A percentile compares a stretch with the other conserved stretches of the same genome.
Conservation (phyloP, 2,888 invertebrate species). For the Agrochola macilenta region DNA sequence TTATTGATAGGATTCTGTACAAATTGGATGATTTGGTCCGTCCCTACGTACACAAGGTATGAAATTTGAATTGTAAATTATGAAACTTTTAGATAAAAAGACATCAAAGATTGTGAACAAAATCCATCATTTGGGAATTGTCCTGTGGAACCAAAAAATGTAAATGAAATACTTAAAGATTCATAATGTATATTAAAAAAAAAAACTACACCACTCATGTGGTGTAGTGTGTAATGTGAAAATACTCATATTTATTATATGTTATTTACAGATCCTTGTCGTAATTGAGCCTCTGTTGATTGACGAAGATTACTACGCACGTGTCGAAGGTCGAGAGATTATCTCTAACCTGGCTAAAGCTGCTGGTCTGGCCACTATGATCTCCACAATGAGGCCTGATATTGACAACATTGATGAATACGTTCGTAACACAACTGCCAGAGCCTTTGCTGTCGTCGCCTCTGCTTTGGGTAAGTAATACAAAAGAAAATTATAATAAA, state of each 20-base stretch:
- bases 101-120: neutral
- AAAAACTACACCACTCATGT: too few relatives aligned
- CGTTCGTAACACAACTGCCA: slow-evolving; percentile 99
- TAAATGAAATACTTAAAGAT: neutral
- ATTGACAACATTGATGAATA: slow-evolving; percentile 99
- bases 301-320: slow-evolving; percentile 99
- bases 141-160: neutral
- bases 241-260: neutral
- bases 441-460: slow-evolving; percentile 99
- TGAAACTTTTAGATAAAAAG: neutral
- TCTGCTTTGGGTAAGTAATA: slow-evolving; percentile 95
- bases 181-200: too few relatives aligned
- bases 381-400: slow-evolving; percentile 99
- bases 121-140: neutral
- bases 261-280: slow-evolving; percentile 94
- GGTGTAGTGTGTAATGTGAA: neutral
- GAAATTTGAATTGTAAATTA: slow-evolving; percentile 31
- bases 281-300: slow-evolving; percentile 99
- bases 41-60: slow-evolving; percentile 99
- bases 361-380: slow-evolving; percentile 99
- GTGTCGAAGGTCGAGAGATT: slow-evolving; percentile 99
- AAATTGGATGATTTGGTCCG: slow-evolving; percentile 99
- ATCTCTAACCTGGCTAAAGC: slow-evolving; percentile 99
- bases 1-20: slow-evolving; percentile 99
- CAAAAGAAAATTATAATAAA: neutral